These are phyloP conservation scores for Sminthopsis crassicaudata DNA, from an alignment of 2,113 vertebrate species.

Conservation along the genomic window DNA sequence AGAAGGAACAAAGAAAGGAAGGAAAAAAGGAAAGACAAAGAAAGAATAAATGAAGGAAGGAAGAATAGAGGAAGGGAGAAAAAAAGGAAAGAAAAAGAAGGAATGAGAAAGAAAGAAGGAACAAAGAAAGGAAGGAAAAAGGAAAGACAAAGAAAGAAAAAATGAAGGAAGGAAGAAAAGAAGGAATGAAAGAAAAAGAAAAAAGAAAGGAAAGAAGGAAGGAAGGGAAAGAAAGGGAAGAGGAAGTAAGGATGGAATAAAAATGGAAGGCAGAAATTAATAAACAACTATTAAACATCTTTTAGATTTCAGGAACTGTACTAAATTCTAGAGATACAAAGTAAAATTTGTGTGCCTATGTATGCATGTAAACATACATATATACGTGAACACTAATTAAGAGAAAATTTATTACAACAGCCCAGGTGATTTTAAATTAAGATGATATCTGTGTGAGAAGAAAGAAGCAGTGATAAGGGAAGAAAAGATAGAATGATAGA, in stretches of 20 bases:
- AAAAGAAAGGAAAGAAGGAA: too few relatives aligned
- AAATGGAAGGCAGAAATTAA: background rate
- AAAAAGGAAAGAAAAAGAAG: too few relatives aligned
- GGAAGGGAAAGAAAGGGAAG: too few relatives aligned
- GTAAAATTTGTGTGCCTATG: background rate
- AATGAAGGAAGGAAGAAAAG: too few relatives aligned
- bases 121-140: too few relatives aligned
- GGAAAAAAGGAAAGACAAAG: too few relatives aligned
- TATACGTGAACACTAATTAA: background rate
- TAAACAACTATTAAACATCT: background rate
- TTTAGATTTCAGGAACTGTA: background rate
- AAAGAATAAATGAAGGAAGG: too few relatives aligned
- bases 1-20: too few relatives aligned
- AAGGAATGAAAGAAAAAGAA: too few relatives aligned
- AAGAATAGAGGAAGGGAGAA: background rate
- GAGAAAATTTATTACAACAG: background rate
- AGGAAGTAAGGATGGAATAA: background rate
- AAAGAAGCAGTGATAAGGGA: background rate
- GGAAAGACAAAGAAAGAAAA: too few relatives aligned
- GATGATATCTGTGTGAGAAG: background rate
- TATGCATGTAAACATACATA: background rate
- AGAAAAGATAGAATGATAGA: background rate
- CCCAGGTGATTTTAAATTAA: background rate
- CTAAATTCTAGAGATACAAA: background rate
- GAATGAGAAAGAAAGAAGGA: too few relatives aligned